Conservation (phyloP, 2,797 vertebrate species). For the Tragopan temminckii region DNA sequence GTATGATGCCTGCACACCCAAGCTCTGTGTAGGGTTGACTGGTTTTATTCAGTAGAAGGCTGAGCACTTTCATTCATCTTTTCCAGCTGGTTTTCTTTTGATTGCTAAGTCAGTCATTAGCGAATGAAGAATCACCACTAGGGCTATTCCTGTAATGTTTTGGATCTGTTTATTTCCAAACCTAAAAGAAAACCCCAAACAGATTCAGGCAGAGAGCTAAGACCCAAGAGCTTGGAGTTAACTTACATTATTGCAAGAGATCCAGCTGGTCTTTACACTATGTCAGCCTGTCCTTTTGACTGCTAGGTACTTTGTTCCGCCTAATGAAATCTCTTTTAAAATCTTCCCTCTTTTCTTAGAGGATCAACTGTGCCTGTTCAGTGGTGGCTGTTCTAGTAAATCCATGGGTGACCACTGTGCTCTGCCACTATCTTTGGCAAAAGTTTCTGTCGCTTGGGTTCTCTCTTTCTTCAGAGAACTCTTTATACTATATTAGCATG, state of each 20-base stretch:
- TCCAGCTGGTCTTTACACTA: not conserved
- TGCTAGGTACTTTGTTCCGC: not conserved
- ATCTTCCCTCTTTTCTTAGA: not conserved
- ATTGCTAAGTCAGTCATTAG: not conserved
- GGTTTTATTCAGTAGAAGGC: not conserved
- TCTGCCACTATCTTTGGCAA: not conserved
- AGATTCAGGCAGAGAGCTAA: not conserved
- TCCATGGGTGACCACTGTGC: too few species aligned
- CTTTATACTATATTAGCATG: not conserved
- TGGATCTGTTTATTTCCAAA: not conserved
- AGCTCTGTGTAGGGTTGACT: accelerated
- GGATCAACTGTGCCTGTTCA: not conserved
- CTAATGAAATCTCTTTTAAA: too few species aligned
- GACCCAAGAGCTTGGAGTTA: not conserved
- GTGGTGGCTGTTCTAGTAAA: too few species aligned
- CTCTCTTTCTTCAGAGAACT: not conserved
- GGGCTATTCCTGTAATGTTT: not conserved
- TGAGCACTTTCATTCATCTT: not conserved
- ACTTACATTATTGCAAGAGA: not conserved
- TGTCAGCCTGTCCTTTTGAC: not conserved
- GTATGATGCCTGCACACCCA: not conserved
- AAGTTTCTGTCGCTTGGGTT: not conserved
- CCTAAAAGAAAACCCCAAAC: accelerated
- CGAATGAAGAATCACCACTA: not conserved
- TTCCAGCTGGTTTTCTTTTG: not conserved